These are phyloP conservation scores for Macrobrachium rosenbergii DNA, from an alignment of 1,140 invertebrate genomes.

Conservation along the genomic window DNA sequence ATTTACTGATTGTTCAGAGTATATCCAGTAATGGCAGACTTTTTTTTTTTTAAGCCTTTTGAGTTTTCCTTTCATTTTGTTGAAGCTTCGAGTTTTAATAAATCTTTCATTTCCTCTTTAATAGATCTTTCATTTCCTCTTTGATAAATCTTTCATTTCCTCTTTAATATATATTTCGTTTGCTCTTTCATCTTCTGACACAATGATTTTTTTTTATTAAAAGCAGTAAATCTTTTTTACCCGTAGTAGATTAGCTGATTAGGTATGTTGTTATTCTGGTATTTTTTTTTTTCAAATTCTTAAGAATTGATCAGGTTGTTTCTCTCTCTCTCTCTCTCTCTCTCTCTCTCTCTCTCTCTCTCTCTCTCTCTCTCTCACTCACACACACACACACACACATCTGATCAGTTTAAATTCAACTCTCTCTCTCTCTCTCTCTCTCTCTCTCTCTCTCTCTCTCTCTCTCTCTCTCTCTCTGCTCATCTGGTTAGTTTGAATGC, in stretches of 20 bases:
- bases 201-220: not conserved
- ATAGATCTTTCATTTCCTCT: no score
- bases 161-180: not conserved
- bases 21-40: no score
- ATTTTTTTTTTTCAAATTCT: no score
- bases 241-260: not conserved
- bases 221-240: not conserved
- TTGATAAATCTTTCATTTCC: no score
- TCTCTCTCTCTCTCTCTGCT: conserved; percentile 14
- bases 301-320: not conserved
- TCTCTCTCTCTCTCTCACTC: not conserved
- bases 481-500: not conserved
- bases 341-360: not conserved
- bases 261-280: not conserved
- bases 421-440: conserved; percentile 3
- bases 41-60: no score
- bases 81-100: no score
- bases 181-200: not conserved
- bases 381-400: no score
- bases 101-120: no score
- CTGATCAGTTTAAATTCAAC: not conserved
- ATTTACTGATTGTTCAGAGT: no score
- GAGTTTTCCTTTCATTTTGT: no score
- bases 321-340: not conserved
- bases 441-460: not conserved